phyloP scores from a whole-genome alignment of 2,888 invertebrate species.

The Thelaira solivaga region DNA sequence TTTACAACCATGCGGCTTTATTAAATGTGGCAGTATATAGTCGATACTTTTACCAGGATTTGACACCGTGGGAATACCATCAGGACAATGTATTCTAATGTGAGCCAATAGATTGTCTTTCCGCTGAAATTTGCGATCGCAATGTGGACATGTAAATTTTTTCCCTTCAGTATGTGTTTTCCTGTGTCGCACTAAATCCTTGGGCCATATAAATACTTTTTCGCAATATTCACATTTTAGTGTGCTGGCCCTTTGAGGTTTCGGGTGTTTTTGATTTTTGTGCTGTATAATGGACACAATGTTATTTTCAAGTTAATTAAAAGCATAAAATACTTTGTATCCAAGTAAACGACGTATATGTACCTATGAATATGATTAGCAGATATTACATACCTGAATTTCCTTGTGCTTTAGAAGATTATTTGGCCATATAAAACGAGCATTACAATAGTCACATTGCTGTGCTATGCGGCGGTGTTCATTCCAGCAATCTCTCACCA shows the following conservation, averaged over 20 bases:
- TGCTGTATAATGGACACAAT: conserved; percentile 44
- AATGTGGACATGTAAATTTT: conserved; percentile 79
- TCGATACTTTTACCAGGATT: conserved; percentile 49
- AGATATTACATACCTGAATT: conserved; percentile 37
- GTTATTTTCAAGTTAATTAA: not conserved
- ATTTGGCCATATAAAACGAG: conserved; percentile 71
- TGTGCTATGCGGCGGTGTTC: conserved; percentile 63
- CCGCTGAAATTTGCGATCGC: conserved; percentile 80
- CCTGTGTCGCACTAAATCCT: conserved; percentile 82
- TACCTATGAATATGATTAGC: not conserved
- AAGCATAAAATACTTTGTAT: no score
- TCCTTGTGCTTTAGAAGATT: conserved; percentile 70
- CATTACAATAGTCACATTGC: conserved; percentile 69
- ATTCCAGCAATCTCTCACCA: conserved; percentile 74
- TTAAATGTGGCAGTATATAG: conserved; percentile 63
- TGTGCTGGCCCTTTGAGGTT: conserved; percentile 70
- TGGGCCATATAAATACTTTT: conserved; percentile 82
- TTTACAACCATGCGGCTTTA: conserved; percentile 74
- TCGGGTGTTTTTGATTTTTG: conserved; percentile 69
- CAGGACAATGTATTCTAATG: conserved; percentile 78
- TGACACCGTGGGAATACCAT: conserved; percentile 31
- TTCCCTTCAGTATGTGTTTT: conserved; percentile 80
- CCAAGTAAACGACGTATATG: no score
- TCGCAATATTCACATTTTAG: conserved; percentile 82
- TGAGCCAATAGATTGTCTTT: conserved; percentile 81